These are phyloP conservation scores for Acronicta leporina DNA, from an alignment of 2,888 invertebrate species.

Conservation along the genomic window DNA sequence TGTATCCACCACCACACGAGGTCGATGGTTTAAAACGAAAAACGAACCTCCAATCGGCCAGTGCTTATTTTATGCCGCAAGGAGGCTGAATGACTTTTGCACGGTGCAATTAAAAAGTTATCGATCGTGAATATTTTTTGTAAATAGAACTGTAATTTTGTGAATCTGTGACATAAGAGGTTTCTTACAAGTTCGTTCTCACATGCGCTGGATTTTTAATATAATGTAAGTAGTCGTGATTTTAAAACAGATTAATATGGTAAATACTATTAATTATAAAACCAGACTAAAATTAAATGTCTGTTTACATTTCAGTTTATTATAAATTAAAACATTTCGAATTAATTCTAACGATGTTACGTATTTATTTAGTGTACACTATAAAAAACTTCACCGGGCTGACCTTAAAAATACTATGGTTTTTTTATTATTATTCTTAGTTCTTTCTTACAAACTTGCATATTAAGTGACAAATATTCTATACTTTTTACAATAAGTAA, in stretches of 20 bases:
- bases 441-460: too few species aligned
- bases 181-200: slow-evolving; percentile 39
- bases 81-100: slow-evolving; percentile 47
- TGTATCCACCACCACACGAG: slow-evolving; percentile 63
- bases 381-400: too few species aligned
- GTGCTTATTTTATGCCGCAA: slow-evolving; percentile 63
- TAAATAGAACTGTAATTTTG: slow-evolving; percentile 41
- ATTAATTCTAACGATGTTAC: too few species aligned
- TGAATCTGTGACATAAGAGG: slow-evolving; percentile 41
- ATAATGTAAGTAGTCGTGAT: slow-evolving; percentile 27
- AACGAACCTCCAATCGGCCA: slow-evolving; percentile 65
- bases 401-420: too few species aligned
- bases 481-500: too few species aligned
- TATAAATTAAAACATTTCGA: too few species aligned
- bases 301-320: too few species aligned
- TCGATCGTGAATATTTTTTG: slow-evolving; percentile 37
- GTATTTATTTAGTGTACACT: too few species aligned
- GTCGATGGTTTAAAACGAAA: slow-evolving; percentile 70
- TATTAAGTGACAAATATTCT: too few species aligned
- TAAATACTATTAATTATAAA: too few species aligned
- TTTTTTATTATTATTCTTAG: too few species aligned
- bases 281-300: too few species aligned
- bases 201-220: slow-evolving; percentile 37
- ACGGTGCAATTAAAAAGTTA: slow-evolving; percentile 48
- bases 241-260: background rate